These are phyloP conservation scores for Drosophila sucinea DNA, from an alignment of 1,140 invertebrate genomes.

Conservation along the genomic window DNA sequence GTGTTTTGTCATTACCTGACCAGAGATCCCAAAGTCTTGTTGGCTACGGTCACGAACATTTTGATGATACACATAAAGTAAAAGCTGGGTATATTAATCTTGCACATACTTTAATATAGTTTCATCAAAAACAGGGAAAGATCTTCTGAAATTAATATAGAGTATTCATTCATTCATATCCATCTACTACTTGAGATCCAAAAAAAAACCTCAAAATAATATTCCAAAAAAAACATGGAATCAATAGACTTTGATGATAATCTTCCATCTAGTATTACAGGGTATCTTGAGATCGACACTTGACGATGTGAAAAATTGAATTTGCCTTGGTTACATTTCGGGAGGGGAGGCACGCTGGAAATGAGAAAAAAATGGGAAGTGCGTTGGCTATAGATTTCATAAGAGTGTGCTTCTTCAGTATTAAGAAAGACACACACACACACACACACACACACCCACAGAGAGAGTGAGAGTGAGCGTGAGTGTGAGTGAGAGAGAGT, in stretches of 20 bases:
- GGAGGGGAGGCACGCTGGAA: not conserved
- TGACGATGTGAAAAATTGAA: no score
- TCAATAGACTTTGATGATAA: no score
- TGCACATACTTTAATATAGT: no score
- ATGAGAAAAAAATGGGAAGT: slow-evolving; percentile 11
- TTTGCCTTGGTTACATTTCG: no score
- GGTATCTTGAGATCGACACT: no score
- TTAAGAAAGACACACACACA: slow-evolving; percentile 43
- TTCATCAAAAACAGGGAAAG: no score
- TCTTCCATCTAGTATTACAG: no score
- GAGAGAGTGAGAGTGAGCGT: not conserved
- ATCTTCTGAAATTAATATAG: no score
- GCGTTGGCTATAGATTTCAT: slow-evolving; percentile 23
- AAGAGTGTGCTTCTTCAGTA: slow-evolving; percentile 52
- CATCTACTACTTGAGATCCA: no score
- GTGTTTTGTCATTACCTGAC: slow-evolving; percentile 70
- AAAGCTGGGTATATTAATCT: slow-evolving; percentile 36
- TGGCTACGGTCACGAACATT: slow-evolving; percentile 57
- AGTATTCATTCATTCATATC: no score
- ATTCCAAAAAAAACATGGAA: no score
- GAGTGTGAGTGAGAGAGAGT: not conserved
- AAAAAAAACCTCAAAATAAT: no score
- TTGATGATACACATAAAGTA: slow-evolving; percentile 52
- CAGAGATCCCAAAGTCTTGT: slow-evolving; percentile 57
- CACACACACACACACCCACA: not conserved